Base-by-base conservation (phyloP, 2,797 vertebrate species). In the Mareca strepera region DNA sequence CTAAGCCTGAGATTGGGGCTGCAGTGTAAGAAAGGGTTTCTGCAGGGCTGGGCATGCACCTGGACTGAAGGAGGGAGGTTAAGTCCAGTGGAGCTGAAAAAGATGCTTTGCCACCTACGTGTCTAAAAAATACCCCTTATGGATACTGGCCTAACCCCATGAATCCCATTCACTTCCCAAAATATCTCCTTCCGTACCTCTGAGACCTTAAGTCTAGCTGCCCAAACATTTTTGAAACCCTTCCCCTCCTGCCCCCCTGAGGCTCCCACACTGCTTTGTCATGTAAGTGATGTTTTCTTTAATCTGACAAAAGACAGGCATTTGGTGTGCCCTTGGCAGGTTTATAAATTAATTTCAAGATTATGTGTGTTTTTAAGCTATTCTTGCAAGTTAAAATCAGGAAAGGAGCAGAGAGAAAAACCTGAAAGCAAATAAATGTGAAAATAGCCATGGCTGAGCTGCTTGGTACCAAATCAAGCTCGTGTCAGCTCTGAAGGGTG, bases 241-340 rank as follows among this genome's bases (percentile, higher is more conserved):
- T 76, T 93, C 66, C 23, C 56, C 59, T 92, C 53, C 74, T 55
- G 46, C n/a, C 41, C 55, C n/a, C 66, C 28, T 33, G 39, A 93
- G 75, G 55, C 20, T 93, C 84, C 72, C 17, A 20, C 64, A 58
- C 10, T 6, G 17, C 62, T 90, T 56, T 3, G 1, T 69, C 63
- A n/a, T 2, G 0, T 21, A 63, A 29, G 37, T 21, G 53, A 25
- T 73, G n/a, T 1, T 23, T 59, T 81, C 44, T 62, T 69, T 23
- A 77, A 68, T 31, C 1, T 75, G 56, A 74, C 58, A 79, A 70
- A n/a, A n/a, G 75, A 25, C 23, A 53, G 59, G 64, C 37, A 77
- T 6, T 63, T 52, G 15, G 9, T 48, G 16, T 13, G 37, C 25
- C 31, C 44, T 26, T 73, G 60, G 41, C n/a, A 84, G 35, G 14